phyloP scores from a whole-genome alignment of 2,888 invertebrate genomes.

The Idaea aversata region DNA sequence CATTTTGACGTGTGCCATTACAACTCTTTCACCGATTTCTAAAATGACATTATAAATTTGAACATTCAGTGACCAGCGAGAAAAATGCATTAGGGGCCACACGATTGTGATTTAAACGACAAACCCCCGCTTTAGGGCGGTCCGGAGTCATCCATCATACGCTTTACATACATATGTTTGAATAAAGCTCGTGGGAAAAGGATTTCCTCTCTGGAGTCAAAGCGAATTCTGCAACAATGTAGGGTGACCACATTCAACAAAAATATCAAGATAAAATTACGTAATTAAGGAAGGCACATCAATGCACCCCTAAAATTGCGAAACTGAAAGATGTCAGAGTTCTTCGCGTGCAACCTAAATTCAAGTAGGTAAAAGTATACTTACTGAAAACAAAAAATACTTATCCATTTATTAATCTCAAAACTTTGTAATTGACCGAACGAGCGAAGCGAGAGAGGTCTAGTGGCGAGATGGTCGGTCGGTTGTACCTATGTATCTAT shows the following conservation, averaged over 20 bases:
- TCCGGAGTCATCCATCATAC: constrained; percentile 77
- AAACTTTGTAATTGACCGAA: no score
- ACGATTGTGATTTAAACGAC: constrained; percentile 77
- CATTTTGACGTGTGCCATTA: constrained; percentile 68
- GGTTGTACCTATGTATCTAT: no score
- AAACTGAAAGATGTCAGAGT: no score
- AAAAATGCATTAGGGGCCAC: constrained; percentile 65
- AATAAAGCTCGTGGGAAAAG: constrained; percentile 81
- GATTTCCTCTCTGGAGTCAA: constrained; percentile 79
- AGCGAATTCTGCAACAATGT: constrained; percentile 58
- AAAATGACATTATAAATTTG: constrained; percentile 76
- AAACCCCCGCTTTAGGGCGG: constrained; percentile 64
- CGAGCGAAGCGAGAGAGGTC: no score
- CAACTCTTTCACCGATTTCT: constrained; percentile 62
- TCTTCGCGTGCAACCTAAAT: no score
- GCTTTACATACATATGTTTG: constrained; percentile 82
- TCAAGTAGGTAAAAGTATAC: no score
- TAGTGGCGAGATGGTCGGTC: no score
- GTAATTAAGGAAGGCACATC: no score
- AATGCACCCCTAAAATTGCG: no score
- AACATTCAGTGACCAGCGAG: constrained; percentile 72
- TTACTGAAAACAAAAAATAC: no score
- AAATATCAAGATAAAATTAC: no score
- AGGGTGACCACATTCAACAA: constrained; percentile 45
- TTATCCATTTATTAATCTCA: no score